These are phyloP conservation scores for Dendrolimus houi DNA, from an alignment of 2,888 invertebrate species.

Conservation along the genomic window DNA sequence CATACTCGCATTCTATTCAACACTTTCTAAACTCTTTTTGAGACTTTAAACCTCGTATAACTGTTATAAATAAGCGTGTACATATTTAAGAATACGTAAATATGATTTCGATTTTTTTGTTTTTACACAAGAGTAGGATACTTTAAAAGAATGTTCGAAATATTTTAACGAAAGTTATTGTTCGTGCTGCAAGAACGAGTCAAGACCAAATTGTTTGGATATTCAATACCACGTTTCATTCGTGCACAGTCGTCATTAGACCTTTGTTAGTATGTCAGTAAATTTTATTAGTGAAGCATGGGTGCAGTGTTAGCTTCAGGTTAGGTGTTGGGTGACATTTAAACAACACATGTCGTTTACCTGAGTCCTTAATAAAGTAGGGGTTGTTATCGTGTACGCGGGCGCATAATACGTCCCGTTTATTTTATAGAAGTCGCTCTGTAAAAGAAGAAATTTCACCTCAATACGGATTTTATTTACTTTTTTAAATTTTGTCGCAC, in stretches of 20 bases:
- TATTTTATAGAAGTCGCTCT: slow-evolving; percentile 75
- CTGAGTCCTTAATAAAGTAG: slow-evolving; percentile 53
- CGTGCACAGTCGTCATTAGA: slow-evolving; percentile 65
- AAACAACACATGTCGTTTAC: slow-evolving; percentile 31
- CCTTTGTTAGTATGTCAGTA: slow-evolving; percentile 35
- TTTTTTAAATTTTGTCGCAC: too few species aligned
- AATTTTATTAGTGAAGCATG: slow-evolving; percentile 26
- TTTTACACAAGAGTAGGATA: too few species aligned
- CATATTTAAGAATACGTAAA: too few species aligned
- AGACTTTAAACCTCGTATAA: too few species aligned
- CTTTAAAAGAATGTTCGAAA: too few species aligned
- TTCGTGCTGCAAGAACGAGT: background rate
- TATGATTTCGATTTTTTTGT: too few species aligned
- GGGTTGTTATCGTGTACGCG: slow-evolving; percentile 52
- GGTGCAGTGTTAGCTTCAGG: slow-evolving; percentile 27
- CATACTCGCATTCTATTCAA: too few species aligned
- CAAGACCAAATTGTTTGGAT: background rate
- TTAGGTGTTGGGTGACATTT: slow-evolving; percentile 28
- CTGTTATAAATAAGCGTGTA: too few species aligned
- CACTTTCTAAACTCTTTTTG: too few species aligned
- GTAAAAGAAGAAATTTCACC: slow-evolving; percentile 54
- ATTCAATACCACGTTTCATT: slow-evolving; percentile 11
- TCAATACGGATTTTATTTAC: background rate
- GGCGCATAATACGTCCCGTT: slow-evolving; percentile 65
- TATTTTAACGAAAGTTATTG: background rate